These are phyloP conservation scores for Thecophora atra DNA, from an alignment of 2,888 invertebrate genomes.

Conservation along the genomic window DNA sequence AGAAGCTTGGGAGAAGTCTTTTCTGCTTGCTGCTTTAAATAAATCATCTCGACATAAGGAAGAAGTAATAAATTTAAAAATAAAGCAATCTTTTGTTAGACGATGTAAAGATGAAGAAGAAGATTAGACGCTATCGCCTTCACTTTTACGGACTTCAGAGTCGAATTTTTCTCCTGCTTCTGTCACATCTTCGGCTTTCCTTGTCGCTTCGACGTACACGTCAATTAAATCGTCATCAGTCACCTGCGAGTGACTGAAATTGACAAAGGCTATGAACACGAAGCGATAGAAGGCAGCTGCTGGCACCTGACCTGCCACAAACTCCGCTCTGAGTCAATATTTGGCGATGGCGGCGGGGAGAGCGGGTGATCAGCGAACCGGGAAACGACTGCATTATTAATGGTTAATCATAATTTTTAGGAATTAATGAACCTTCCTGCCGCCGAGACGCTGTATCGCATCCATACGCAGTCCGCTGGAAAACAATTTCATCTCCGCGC, in stretches of 20 bases:
- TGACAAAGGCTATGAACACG: no score
- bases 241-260: no score
- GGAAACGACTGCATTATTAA: slow-evolving; percentile 7
- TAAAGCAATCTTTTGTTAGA: neutral
- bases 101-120: neutral
- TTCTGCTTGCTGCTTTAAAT: neutral
- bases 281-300: no score
- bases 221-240: no score
- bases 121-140: no score
- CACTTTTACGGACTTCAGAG: no score
- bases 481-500: slow-evolving; percentile 16
- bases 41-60: neutral
- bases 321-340: neutral
- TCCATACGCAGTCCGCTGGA: slow-evolving; percentile 3
- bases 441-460: slow-evolving; percentile 6
- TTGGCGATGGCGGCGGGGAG: no score
- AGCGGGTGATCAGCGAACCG: neutral
- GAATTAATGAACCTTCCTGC: slow-evolving; percentile 14
- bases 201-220: no score
- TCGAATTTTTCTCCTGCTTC: no score
- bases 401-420: slow-evolving; percentile 18
- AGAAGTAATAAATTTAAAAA: slow-evolving; percentile 2
- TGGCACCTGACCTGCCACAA: no score
- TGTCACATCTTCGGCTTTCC: no score
- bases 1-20: neutral